Conservation (phyloP, 2,888 invertebrate species). For the Caenorhabditis sinica region DNA sequence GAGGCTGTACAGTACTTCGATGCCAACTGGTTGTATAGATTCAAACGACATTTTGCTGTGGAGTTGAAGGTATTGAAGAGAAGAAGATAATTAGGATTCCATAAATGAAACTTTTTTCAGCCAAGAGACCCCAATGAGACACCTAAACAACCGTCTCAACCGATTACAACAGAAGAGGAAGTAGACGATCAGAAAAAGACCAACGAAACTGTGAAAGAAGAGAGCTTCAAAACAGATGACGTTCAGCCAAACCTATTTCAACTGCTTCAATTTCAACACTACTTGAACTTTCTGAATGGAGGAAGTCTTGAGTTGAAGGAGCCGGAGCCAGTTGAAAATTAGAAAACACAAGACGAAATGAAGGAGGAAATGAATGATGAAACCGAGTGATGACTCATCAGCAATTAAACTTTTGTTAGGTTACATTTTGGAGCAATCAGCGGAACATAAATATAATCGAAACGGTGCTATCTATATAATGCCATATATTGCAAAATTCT, state of each 20-base stretch:
- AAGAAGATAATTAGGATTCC: neutral
- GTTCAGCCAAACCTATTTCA: neutral
- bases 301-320: neutral
- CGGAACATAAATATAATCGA: neutral
- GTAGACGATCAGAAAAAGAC: neutral
- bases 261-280: conserved; percentile 13
- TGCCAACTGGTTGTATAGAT: conserved; percentile 60
- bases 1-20: conserved; percentile 39
- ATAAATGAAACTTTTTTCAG: neutral
- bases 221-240: neutral
- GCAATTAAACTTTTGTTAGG: neutral
- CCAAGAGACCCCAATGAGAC: conserved; percentile 6
- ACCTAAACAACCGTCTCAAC: neutral
- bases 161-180: neutral
- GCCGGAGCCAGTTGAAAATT: conserved; percentile 1
- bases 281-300: conserved; percentile 12
- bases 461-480: too few species aligned
- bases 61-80: conserved; percentile 52
- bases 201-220: neutral
- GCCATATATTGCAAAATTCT: too few species aligned
- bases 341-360: conserved; percentile 3
- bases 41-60: conserved; percentile 52
- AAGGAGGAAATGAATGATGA: conserved; percentile 2
- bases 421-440: neutral
- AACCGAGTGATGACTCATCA: conserved; percentile 14